Evolutionary conservation across 2,113 vertebrate genomes (phyloP), one percentile per base, ranked within the genome.

Genomic region (Halichoeres trimaculatus): DNA sequence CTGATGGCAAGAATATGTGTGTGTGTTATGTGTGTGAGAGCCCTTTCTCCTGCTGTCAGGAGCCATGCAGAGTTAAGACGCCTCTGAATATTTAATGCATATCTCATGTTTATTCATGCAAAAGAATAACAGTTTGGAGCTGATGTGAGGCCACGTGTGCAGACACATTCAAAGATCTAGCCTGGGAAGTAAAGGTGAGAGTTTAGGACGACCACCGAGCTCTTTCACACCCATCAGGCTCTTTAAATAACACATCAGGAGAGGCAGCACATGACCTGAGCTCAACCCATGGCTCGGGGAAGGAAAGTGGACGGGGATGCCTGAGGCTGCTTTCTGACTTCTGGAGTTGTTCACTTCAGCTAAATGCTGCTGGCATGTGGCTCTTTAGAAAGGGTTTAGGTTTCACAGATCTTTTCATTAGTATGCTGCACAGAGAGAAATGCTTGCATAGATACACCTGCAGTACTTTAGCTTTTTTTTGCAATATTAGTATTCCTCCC

Each of bases 21-120:
- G 48, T 50, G 38, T 64, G 61, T 14, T 24, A 20, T 43, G 58
- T 47, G 53, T 30, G n/a, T 54, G 54, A 26, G 40, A 91, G 91
- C 88, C 89, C 84, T 93, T 91, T 91, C 86, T 87, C 93, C 91
- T 76, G 89, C 92, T 90, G 89, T 88, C 88, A 93, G 85, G 80
- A 91, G 74, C 87, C 89, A 83, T 71, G 85, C 81, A 22, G 90
- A 79, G 90, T 90, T 91, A 90, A 90, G 90, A 90, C 58, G 72
- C 63, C 76, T 83, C 77, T 93, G 90, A 90, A 93, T 93, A 90
- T 88, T 93, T 91, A 90, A 93, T 90, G 89, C 90, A 48, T 68
- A 50, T 77, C 80, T 88, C 83, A 91, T 93, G 90, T 89, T 90
- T 93, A 93, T 92, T 93, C 90, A 93, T 86, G 65, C 23, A 0